phyloP scores from a whole-genome alignment of 1,140 invertebrate genomes.

The Drosophila burlai region DNA sequence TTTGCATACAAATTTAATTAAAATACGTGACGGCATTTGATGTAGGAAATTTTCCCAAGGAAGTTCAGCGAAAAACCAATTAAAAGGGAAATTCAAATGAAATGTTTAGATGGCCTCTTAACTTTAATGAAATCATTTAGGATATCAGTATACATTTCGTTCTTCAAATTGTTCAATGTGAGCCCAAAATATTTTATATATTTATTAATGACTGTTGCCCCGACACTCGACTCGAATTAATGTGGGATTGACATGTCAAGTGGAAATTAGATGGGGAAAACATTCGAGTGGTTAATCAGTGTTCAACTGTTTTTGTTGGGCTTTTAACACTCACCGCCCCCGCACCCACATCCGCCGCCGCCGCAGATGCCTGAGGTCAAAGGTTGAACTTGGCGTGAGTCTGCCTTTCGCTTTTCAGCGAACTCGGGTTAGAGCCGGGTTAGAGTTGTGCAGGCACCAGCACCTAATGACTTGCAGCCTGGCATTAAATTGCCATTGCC shows the following conservation, averaged over 20 bases:
- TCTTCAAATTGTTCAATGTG: background rate
- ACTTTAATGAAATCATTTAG: background rate
- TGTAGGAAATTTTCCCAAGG: constrained; percentile 2
- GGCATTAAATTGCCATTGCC: constrained; percentile 44
- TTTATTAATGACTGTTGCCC: background rate
- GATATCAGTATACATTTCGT: background rate
- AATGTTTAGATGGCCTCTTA: background rate
- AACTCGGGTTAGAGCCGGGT: constrained; percentile 21
- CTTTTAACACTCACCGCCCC: constrained; percentile 20
- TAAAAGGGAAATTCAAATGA: constrained; percentile 6
- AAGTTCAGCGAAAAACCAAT: background rate
- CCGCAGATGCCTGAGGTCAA: constrained; percentile 43
- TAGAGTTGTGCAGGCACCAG: constrained; percentile 44
- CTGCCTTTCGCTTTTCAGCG: constrained; percentile 58
- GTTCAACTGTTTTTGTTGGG: constrained; percentile 23
- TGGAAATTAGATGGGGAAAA: constrained; percentile 50
- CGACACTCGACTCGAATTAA: constrained; percentile 24
- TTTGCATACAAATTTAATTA: constrained; percentile 49
- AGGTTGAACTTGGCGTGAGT: constrained; percentile 62
- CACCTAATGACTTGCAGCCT: constrained; percentile 51
- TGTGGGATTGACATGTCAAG: constrained; percentile 57
- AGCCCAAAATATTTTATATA: constrained; percentile 1
- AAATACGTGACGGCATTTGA: constrained; percentile 27
- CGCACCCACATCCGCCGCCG: background rate
- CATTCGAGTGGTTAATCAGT: constrained; percentile 45